phyloP scores from a whole-genome alignment of 1,140 invertebrate species.

The Nylanderia fulva region DNA sequence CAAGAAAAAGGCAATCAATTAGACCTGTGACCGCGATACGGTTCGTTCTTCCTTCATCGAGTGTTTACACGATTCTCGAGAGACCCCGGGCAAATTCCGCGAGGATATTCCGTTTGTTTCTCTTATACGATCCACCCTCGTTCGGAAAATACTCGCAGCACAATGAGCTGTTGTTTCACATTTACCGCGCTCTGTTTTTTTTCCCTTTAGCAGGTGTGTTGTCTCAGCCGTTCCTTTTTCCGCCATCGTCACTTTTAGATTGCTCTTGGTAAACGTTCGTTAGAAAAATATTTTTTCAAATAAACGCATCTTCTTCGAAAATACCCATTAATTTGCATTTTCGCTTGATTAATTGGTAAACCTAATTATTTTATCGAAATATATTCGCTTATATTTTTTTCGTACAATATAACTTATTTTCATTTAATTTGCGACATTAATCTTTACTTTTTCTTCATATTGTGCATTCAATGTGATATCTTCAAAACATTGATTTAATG shows the following conservation, averaged over 20 bases:
- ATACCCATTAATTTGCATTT: background rate
- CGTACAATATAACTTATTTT: background rate
- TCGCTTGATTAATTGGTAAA: background rate
- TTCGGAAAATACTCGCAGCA: conserved; percentile 40
- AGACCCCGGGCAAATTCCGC: conserved; percentile 56
- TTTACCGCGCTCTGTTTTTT: conserved; percentile 72
- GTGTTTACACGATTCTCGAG: conserved; percentile 80
- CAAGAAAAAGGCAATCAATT: conserved; percentile 81
- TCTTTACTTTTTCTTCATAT: background rate
- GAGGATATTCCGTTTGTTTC: conserved; percentile 74
- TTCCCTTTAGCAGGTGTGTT: conserved; percentile 76
- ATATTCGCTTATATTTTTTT: background rate
- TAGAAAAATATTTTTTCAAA: background rate
- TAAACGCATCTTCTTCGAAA: background rate
- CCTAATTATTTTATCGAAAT: background rate
- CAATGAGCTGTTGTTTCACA: conserved; percentile 73
- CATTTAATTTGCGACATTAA: background rate
- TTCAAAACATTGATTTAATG: background rate
- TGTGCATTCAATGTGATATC: background rate
- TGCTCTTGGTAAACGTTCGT: conserved; percentile 91
- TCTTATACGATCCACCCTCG: conserved; percentile 55
- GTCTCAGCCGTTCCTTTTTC: conserved; percentile 67
- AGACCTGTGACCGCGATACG: conserved; percentile 57
- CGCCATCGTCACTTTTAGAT: conserved; percentile 85
- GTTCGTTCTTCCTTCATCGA: conserved; percentile 68